Conservation (phyloP, 2,797 vertebrate species). For the Podarcis lilfordi region DNA sequence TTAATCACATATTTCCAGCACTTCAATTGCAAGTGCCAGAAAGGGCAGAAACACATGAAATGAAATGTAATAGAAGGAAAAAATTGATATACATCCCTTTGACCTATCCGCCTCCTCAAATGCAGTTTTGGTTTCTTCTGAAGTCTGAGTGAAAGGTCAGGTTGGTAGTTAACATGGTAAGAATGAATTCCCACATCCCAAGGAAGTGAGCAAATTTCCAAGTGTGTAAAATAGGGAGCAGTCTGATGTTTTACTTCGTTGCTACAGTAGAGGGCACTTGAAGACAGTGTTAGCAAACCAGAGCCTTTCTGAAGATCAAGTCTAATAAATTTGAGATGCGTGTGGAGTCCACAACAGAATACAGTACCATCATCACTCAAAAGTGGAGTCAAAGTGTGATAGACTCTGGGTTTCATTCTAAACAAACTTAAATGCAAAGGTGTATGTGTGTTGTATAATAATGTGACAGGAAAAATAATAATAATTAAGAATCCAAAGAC, state of each 20-base stretch:
- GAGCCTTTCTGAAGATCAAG: neutral
- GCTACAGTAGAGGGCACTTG: slow-evolving; percentile 75
- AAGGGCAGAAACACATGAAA: slow-evolving; percentile 5
- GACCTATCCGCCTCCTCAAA: slow-evolving; percentile 6
- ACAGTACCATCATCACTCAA: slow-evolving; percentile 13
- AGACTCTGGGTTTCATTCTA: slow-evolving; percentile 13
- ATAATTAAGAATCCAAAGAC: slow-evolving; percentile 21
- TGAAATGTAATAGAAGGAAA: slow-evolving; percentile 28
- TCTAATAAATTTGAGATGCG: neutral
- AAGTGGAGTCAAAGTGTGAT: slow-evolving; percentile 21
- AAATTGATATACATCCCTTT: slow-evolving; percentile 19
- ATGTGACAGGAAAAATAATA: neutral
- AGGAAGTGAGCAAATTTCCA: slow-evolving; percentile 19
- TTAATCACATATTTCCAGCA: slow-evolving; percentile 27
- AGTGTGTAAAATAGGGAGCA: neutral
- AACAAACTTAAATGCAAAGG: neutral
- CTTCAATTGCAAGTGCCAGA: neutral
- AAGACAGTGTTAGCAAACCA: slow-evolving; percentile 46
- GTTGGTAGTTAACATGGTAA: slow-evolving; percentile 15
- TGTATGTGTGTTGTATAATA: neutral
- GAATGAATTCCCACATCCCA: slow-evolving; percentile 25
- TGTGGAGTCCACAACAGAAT: neutral
- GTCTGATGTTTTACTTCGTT: slow-evolving; percentile 12
- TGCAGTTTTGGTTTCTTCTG: slow-evolving; percentile 18
- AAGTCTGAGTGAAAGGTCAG: slow-evolving; percentile 15